Evolutionary conservation across 2,113 vertebrate species (phyloP).

Genomic region (Illadopsis cleaveri): DNA sequence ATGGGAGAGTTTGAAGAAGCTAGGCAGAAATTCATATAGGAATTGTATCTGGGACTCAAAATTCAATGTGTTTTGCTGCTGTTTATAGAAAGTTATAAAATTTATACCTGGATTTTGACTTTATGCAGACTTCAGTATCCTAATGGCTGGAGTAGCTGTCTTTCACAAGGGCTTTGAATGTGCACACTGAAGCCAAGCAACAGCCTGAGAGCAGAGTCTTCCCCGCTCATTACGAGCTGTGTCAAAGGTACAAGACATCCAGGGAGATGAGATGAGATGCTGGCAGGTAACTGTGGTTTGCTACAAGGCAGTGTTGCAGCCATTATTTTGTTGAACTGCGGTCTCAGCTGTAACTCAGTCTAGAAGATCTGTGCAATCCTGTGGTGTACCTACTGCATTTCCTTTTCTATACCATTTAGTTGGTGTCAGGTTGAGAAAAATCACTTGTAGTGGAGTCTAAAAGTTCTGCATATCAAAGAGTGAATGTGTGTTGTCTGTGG

Average conservation of each 20-base stretch:
- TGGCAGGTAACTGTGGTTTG: neutral
- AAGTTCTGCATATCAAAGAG: neutral
- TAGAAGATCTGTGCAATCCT: neutral
- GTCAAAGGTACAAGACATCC: neutral
- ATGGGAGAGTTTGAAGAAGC: neutral
- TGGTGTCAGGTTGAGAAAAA: neutral
- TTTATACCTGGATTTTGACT: neutral
- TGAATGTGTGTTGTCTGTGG: neutral
- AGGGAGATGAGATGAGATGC: neutral
- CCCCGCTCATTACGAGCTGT: neutral
- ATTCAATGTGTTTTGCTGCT: neutral
- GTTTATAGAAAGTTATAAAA: neutral
- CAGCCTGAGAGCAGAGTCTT: neutral
- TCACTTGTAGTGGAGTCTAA: neutral
- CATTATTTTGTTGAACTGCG: neutral
- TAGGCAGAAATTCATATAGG: neutral
- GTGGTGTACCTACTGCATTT: neutral
- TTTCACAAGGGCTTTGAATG: neutral
- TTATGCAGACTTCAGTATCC: neutral
- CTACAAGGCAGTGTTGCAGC: neutral
- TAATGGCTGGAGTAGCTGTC: neutral
- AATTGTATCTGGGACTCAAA: neutral
- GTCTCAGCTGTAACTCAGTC: neutral
- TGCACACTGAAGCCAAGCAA: neutral
- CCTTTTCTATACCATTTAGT: neutral